Evolutionary conservation across 2,797 vertebrate genomes (phyloP).

Genomic region (Dromococcyx pavoninus): DNA sequence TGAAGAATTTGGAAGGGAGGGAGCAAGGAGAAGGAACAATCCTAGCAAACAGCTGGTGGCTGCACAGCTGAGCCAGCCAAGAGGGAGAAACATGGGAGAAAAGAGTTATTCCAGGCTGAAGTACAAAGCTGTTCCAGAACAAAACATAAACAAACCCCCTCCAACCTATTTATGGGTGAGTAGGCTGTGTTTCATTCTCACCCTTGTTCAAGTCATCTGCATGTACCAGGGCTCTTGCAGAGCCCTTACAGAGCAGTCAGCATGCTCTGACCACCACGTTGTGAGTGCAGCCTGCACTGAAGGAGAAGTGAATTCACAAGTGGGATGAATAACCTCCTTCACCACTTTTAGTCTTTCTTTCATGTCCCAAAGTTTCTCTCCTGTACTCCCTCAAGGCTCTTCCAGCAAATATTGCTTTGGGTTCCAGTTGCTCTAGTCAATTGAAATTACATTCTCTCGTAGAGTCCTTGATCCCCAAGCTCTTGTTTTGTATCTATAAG

Average conservation of each 20-base stretch:
- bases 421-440: constrained; percentile 12
- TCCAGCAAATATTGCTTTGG: background rate
- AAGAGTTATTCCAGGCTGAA: constrained; percentile 32
- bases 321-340: background rate
- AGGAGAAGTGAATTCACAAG: background rate
- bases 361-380: background rate
- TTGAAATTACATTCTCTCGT: background rate
- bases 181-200: constrained; percentile 46
- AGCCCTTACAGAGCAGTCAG: background rate
- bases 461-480: background rate
- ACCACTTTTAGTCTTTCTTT: background rate
- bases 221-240: background rate
- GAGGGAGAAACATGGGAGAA: constrained; percentile 52
- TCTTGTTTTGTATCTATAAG: background rate
- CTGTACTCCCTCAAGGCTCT: background rate
- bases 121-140: constrained; percentile 42
- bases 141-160: constrained; percentile 45
- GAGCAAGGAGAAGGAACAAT: constrained; percentile 48
- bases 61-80: constrained; percentile 43
- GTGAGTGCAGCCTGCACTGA: background rate
- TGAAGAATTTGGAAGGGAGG: constrained; percentile 41
- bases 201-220: constrained; percentile 8
- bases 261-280: background rate
- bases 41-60: constrained; percentile 61
- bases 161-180: constrained; percentile 36